Percentiles rank a stretch among this genome's conserved stretches.
These are phyloP conservation scores for Ptychobarbus kaznakovi DNA, from an alignment of 2,797 vertebrate species.

Conservation along the genomic window DNA sequence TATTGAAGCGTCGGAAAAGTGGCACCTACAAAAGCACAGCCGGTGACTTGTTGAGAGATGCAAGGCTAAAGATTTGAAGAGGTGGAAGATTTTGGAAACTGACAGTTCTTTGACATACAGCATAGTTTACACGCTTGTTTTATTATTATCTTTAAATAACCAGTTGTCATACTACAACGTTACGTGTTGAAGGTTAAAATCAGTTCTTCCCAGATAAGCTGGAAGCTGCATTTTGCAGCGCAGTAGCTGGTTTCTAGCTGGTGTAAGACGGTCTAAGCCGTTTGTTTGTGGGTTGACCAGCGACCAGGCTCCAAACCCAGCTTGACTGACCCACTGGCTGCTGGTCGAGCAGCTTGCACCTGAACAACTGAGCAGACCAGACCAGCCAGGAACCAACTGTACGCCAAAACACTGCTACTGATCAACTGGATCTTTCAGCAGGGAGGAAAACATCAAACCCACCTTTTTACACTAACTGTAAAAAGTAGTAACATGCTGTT, in stretches of 20 bases:
- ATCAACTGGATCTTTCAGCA: neutral
- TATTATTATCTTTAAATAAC: neutral
- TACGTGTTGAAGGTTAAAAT: neutral
- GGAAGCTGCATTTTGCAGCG: neutral
- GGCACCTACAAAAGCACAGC: neutral
- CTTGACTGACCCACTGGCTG: constrained; percentile 14
- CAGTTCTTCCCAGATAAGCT: no score
- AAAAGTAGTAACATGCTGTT: neutral
- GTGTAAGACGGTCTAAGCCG: neutral
- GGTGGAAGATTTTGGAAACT: constrained; percentile 19
- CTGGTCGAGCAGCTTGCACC: neutral
- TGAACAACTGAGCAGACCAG: neutral
- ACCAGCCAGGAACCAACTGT: constrained; percentile 11
- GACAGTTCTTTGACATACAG: constrained; percentile 9
- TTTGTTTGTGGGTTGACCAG: neutral
- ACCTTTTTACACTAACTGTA: neutral
- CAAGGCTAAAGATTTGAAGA: constrained; percentile 18
- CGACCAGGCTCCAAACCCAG: neutral
- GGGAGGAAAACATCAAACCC: neutral
- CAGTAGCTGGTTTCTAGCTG: neutral
- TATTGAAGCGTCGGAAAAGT: constrained; percentile 51
- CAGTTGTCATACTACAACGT: neutral
- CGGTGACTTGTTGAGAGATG: constrained; percentile 25
- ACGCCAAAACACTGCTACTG: neutral
- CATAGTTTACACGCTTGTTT: neutral